Base-by-base conservation (phyloP, 2,888 invertebrate species). In the Lasius fuliginosus region DNA sequence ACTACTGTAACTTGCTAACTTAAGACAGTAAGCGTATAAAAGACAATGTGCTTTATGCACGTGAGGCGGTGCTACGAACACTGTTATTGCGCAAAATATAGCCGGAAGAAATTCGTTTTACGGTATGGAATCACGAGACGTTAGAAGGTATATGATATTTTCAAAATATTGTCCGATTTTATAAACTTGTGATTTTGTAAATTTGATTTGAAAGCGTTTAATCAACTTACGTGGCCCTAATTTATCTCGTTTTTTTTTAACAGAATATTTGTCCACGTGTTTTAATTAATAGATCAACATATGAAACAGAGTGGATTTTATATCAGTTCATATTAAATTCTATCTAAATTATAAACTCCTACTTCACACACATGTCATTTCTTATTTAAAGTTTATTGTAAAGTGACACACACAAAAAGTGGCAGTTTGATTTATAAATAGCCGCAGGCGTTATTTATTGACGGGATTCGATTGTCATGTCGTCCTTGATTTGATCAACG, bases 1-100 rank as follows among this genome's bases (percentile, higher is more conserved):
- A 67, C 42, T 49, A 46, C 64, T 62, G 42, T 62, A 88, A 58
- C 18, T 88, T 82, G 77, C 56, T 46, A 67, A 85, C 58, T 36
- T 73, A 56, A 68, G 62, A 46, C 56, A 33, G 36, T 67, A 11
- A 60, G 42, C 71, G 53, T 36, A 42, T 33, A 49, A 79, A 65
- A 33, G 65, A 46, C 56, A 68, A 68, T 76, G 69, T 40, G 69
- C 56, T 69, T 46, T 71, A 62, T 46, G 9, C 60, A 75, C 53
- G n/a, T 83, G 56, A 86, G 60, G 46, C 27, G 23, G n/a, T 30
- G 62, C n/a, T 30, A 36, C 33, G 73, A 67, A 56, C 40, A 40
- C n/a, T 69, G 3, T 46, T 74, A 30, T 74, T 42, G 8, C 46
- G 33, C 46, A 62, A 74, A 46, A 74, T 74, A 60, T n/a, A 18